A percentile compares a stretch with the other conserved stretches of the same genome.
Conservation (phyloP, 2,797 vertebrate species). For the Anas flavirostris region DNA sequence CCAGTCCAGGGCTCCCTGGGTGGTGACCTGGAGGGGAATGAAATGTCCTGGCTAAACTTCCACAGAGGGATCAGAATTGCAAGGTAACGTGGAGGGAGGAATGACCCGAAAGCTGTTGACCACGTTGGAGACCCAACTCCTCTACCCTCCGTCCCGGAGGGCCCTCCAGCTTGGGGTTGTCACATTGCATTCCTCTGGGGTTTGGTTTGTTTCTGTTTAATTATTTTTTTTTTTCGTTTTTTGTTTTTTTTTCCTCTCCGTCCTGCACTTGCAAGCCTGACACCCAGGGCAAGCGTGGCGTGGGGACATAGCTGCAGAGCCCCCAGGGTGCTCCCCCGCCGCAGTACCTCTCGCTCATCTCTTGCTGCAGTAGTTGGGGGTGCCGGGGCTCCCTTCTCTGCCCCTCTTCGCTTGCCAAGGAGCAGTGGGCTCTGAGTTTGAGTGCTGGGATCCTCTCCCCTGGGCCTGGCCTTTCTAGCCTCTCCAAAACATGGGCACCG, state of each 20-base stretch:
- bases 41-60: slow-evolving; percentile 67
- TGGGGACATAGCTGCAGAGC: background rate
- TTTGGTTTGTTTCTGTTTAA: slow-evolving; percentile 39
- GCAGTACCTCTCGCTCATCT: background rate
- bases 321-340: rapidly evolving
- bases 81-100: slow-evolving; percentile 55
- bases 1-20: slow-evolving; percentile 70
- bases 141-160: slow-evolving; percentile 57
- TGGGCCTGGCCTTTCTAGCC: background rate
- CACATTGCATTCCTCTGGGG: slow-evolving; percentile 65
- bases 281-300: background rate
- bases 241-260: background rate
- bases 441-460: background rate
- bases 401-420: background rate
- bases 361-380: background rate
- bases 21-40: slow-evolving; percentile 52
- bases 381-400: slow-evolving; percentile 10
- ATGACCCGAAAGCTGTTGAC: slow-evolving; percentile 41
- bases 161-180: slow-evolving; percentile 66
- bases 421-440: background rate
- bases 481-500: background rate
- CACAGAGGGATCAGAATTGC: slow-evolving; percentile 57
- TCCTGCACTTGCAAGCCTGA: slow-evolving; percentile 58
- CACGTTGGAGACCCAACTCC: slow-evolving; percentile 21
- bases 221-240: background rate